A percentile compares a stretch with the other conserved stretches of the same genome.
phyloP scores from a whole-genome alignment of 2,797 vertebrate species.

The Decapterus maruadsi region DNA sequence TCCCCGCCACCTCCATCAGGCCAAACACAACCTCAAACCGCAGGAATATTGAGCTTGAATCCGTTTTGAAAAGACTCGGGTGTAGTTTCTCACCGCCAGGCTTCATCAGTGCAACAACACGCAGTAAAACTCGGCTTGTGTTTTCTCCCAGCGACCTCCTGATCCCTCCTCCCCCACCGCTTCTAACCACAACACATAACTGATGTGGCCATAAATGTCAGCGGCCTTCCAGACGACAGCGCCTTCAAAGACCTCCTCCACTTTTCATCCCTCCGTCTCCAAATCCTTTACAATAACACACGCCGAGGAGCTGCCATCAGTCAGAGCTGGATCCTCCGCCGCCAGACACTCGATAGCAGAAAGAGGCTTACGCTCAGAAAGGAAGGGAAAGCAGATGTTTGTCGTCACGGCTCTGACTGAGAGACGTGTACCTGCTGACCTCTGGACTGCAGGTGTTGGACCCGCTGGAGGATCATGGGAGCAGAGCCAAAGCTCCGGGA shows the following conservation, averaged over 20 bases:
- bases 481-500: neutral
- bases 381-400: slow-evolving; percentile 40
- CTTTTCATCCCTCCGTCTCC: slow-evolving; percentile 22
- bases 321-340: slow-evolving; percentile 30
- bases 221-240: slow-evolving; percentile 1
- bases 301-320: slow-evolving; percentile 16
- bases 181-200: slow-evolving; percentile 9
- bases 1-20: neutral
- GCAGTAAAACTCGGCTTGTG: too few relatives aligned
- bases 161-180: neutral
- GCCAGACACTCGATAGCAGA: neutral
- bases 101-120: too few relatives aligned
- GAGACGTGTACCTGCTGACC: slow-evolving; percentile 5
- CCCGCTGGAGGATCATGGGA: neutral
- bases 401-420: slow-evolving; percentile 32
- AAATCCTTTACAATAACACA: slow-evolving; percentile 68
- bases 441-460: neutral
- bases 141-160: neutral
- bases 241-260: slow-evolving; percentile 50
- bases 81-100: too few relatives aligned
- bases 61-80: too few relatives aligned
- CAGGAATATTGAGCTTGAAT: neutral
- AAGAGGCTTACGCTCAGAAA: slow-evolving; percentile 8
- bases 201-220: slow-evolving; percentile 45
- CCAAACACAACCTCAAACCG: slow-evolving; percentile 19